Conservation (phyloP, 2,888 invertebrate genomes). For the Dendrolimus pini region DNA sequence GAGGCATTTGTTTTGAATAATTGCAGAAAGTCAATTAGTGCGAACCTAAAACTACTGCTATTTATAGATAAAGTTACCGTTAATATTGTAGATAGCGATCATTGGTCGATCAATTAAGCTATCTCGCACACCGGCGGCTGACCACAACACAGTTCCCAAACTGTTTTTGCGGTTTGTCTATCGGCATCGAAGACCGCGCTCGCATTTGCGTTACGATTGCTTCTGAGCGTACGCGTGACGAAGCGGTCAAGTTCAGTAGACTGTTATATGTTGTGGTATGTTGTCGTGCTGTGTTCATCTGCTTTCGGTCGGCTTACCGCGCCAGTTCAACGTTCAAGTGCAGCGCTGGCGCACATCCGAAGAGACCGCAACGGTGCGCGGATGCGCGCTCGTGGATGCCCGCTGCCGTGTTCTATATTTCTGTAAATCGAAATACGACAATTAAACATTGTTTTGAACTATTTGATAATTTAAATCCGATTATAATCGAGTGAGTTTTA, state of each 20-base stretch:
- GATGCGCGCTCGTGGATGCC: slow-evolving; percentile 40
- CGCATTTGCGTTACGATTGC: slow-evolving; percentile 45
- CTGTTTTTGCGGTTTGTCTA: slow-evolving; percentile 55
- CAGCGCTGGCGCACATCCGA: slow-evolving; percentile 59
- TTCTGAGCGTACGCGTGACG: slow-evolving; percentile 28
- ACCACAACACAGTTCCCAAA: slow-evolving; percentile 55
- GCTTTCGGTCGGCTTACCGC: slow-evolving; percentile 37
- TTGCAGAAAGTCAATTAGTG: slow-evolving; percentile 32
- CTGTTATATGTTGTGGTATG: slow-evolving; percentile 12
- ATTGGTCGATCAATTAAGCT: slow-evolving; percentile 52
- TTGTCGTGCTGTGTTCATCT: slow-evolving; percentile 18
- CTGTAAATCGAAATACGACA: slow-evolving; percentile 10
- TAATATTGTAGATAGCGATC: slow-evolving; percentile 21
- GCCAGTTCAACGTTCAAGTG: slow-evolving; percentile 69
- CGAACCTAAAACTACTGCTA: slow-evolving; percentile 33
- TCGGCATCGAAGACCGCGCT: slow-evolving; percentile 18
- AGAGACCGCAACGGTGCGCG: slow-evolving; percentile 45
- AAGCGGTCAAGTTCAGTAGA: slow-evolving; percentile 35
- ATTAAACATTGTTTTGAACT: slow-evolving; percentile 22
- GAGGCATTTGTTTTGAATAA: neutral
- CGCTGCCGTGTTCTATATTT: slow-evolving; percentile 29
- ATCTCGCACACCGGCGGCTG: slow-evolving; percentile 34
- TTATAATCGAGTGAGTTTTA: slow-evolving; percentile 40
- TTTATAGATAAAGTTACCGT: slow-evolving; percentile 25
- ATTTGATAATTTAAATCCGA: slow-evolving; percentile 20